Base-by-base conservation (phyloP, 2,888 invertebrate species). In the Eupithecia exiguata region DNA sequence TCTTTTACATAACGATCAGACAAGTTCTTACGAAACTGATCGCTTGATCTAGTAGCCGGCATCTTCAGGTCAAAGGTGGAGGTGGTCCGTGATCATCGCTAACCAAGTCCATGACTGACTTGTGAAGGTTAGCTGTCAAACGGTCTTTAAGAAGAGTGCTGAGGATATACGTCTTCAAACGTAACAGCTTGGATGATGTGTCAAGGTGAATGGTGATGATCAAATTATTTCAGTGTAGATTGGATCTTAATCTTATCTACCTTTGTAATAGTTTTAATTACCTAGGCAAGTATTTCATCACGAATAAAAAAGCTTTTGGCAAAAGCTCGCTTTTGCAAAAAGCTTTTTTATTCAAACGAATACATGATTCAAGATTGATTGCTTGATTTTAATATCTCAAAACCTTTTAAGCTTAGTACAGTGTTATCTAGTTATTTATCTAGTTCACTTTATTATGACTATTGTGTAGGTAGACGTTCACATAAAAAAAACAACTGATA, bases 21-120 rank as follows among this genome's bases (percentile, higher is more conserved):
- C 58, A 25, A 58, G 58, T 25, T 53, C 49, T 53, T 21, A 12
- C 58, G 14, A 10, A 58, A 58, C 25, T 25, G 25, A 58, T 58
- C 12, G 58, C 5, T 25, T 63, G n/a, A 69, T 71, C 53, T 40
- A 74, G 72, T 71, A 74, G 21, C 46, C 46, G 72, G 71, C 46
- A 46, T 40, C 58, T 69, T n/a, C 53, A 40, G 77, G 75, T 79
- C 73, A 77, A 46, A 73, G 68, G 74, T 72, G 69, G 53, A 35
- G 53, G 53, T 53, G 53, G n/a, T 53, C 49, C 71, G 66, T 68
- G 71, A 70, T 68, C 70, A 14, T 61, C 61, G 40, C 69, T 25
- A 58, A 72, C 1, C 30, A 38, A 58, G 53, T 46, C 72, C 75
- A 75, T 71, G 70, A 70, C 10, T 46, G 16, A 69, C 35, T 35